phyloP scores from a whole-genome alignment of 2,797 vertebrate genomes.

The Lacerta agilis region DNA sequence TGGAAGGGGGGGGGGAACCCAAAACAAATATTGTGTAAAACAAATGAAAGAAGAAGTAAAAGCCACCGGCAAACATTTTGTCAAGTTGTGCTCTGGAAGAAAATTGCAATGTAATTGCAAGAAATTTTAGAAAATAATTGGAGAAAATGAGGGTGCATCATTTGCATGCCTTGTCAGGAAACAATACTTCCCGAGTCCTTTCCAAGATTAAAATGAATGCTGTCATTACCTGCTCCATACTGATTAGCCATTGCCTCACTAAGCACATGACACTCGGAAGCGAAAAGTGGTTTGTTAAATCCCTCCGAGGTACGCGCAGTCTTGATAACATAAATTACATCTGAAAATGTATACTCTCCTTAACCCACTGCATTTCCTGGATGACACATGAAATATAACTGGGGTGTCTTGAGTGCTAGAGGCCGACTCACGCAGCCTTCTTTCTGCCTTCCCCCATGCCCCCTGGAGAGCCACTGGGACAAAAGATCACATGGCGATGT shows the following conservation, averaged over 20 bases:
- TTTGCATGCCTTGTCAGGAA: conserved; percentile 44
- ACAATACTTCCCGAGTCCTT: conserved; percentile 23
- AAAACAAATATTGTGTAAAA: conserved; percentile 35
- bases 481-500: too few species aligned
- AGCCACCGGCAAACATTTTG: conserved; percentile 36
- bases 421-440: conserved; percentile 31
- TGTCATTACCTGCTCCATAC: conserved; percentile 6
- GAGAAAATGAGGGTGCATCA: conserved; percentile 35
- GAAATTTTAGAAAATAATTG: conserved; percentile 52
- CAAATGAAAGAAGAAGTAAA: conserved; percentile 8
- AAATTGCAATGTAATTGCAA: conserved; percentile 45
- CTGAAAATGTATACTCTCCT: conserved; percentile 11
- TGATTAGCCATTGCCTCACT: conserved; percentile 12
- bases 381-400: neutral
- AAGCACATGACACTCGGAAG: neutral
- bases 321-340: conserved; percentile 18
- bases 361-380: neutral
- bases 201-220: conserved; percentile 17
- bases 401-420: neutral
- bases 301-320: conserved; percentile 13
- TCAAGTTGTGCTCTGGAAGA: conserved; percentile 54
- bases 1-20: conserved; percentile 17
- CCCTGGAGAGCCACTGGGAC: too few species aligned
- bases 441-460: neutral
- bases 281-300: neutral